Base-by-base conservation (phyloP, 92 coral and sea anemone genomes). In the Palythoa grandis region DNA sequence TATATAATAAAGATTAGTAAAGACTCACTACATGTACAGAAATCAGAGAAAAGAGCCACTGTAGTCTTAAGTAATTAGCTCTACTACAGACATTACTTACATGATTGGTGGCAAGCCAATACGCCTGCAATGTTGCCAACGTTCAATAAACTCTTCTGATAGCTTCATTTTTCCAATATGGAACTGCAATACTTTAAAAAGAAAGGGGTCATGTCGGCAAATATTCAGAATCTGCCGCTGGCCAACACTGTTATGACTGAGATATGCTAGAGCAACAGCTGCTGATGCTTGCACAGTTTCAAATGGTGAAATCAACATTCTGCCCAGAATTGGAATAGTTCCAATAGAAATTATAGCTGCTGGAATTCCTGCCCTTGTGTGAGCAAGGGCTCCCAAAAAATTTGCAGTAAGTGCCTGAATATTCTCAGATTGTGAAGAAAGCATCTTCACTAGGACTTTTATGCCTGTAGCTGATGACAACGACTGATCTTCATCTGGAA, bases 311-410 rank as follows among this genome's bases (percentile, higher is more conserved):
- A 87, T 87, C 82, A 97, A 86, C 48, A 95, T 91, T 39, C 87
- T 88, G 53, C 93, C 98, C 29, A 97, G 74, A 43, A 93, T 72
- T 71, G 91, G 87, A 47, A 97, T 86, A 52, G 98, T 95, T 54
- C 95, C 98, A 66, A 97, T 93, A 11, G 99, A 95, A 68, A 97
- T 94, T 25, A 97, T 93, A 12, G 98, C 99, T 50, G 94, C 94
- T 72, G 99, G 99, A 29, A 97, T 89, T 9, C 99, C 99, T 35
- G 99, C 98, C 76, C 99, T 92, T 25, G 99, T 90, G 79, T 97
- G 99, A 10, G 99, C 93, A 58, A 97, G 93, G 15, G 94, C 99
- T 67, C 97, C 99, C 29, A 97, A 86, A 78, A 95, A 97, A 82
- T 97, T 95, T 74, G 98, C 96, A 35, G 97, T 92, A 13, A 92